Base-by-base conservation (phyloP, 2,888 invertebrate genomes). In the Entomobrya multifasciata region DNA sequence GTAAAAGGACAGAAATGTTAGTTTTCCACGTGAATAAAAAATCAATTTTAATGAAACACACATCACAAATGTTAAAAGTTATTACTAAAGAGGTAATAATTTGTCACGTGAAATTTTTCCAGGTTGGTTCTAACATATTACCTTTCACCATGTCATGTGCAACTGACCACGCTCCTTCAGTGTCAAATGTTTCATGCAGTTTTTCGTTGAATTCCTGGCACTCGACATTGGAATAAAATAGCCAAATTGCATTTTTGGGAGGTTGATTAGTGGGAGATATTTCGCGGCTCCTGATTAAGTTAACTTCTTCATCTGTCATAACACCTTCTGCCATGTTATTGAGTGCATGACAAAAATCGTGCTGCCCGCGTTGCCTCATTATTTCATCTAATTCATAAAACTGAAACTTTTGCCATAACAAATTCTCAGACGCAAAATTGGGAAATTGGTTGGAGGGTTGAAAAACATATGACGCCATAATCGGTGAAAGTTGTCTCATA, bases 351-450 rank as follows among this genome's bases (percentile, higher is more conserved):
- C 86, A 86, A 60, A 88, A 88, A 0, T 30, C 44, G 6, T 49
- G 13, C 5, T 84, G 88, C n/a, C 85, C 88, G 79, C 47, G 57
- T 44, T 88, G 87, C 52, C 88, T 15, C 86, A 89, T 88, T 8
- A 87, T 85, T 80, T 86, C 57, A 1, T 72, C 76, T n/a, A n/a
- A n/a, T n/a, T n/a, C n/a, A n/a, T n/a, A n/a, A n/a, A n/a, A n/a
- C n/a, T n/a, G n/a, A n/a, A n/a, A n/a, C n/a, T n/a, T n/a, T n/a
- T n/a, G n/a, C n/a, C n/a, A n/a, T n/a, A n/a, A n/a, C n/a, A n/a
- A n/a, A n/a, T n/a, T n/a, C n/a, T n/a, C n/a, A n/a, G n/a, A n/a
- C n/a, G n/a, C n/a, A n/a, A n/a, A n/a, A n/a, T n/a, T n/a, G n/a
- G n/a, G n/a, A n/a, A n/a, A n/a, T n/a, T n/a, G n/a, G n/a, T n/a